phyloP scores from a whole-genome alignment of 2,797 vertebrate species.

The Lycodopsis pacificus region DNA sequence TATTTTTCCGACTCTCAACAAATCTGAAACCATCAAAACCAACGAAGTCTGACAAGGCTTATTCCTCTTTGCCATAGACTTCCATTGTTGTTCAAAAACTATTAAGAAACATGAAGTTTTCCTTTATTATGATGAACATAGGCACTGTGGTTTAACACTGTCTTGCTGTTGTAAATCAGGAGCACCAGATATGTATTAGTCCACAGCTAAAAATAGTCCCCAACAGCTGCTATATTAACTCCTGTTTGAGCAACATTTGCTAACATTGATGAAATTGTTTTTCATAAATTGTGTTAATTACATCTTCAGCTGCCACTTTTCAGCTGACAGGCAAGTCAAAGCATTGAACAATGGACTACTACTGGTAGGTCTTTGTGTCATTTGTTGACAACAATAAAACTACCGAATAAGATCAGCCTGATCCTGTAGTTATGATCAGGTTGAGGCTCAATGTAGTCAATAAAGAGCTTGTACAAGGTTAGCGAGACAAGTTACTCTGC shows the following conservation, averaged over 20 bases:
- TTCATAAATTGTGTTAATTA: background rate
- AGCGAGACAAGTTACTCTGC: background rate
- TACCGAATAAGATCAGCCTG: background rate
- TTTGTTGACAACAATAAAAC: background rate
- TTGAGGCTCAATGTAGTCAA: background rate
- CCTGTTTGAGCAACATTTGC: background rate
- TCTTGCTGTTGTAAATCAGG: background rate
- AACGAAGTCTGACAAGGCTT: background rate
- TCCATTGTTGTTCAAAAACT: background rate
- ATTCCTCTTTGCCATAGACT: background rate
- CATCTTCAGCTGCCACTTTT: background rate
- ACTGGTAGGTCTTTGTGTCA: background rate
- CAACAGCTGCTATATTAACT: background rate
- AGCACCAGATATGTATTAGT: slow-evolving; percentile 1
- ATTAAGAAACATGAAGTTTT: background rate
- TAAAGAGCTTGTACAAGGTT: background rate
- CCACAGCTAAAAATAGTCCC: background rate
- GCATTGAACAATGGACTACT: background rate
- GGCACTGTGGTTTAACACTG: background rate
- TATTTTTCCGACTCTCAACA: background rate
- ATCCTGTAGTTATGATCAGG: background rate
- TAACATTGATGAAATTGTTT: background rate
- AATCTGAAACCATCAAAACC: background rate
- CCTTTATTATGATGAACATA: background rate
- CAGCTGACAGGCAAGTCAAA: background rate